Conservation (phyloP, 1,140 invertebrate genomes). For the Drosophila bipectinata region DNA sequence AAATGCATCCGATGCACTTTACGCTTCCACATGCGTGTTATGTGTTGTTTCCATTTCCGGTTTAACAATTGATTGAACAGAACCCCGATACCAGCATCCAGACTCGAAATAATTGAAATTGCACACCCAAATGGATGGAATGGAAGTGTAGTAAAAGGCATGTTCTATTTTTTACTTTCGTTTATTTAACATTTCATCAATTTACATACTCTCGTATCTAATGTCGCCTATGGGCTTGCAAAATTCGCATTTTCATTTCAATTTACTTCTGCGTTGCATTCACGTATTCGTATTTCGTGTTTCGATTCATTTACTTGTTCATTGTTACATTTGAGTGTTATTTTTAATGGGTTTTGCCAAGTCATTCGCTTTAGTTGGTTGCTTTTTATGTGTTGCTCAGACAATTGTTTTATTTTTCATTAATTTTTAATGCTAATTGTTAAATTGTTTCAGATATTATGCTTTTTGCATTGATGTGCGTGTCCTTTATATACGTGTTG, state of each 20-base stretch:
- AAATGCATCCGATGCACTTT: constrained; percentile 55
- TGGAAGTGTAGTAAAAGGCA: constrained; percentile 37
- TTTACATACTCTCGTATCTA: constrained; percentile 71
- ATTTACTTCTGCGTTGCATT: constrained; percentile 40
- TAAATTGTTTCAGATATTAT: constrained; percentile 71
- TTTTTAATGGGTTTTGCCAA: constrained; percentile 37
- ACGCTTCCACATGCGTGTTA: constrained; percentile 28
- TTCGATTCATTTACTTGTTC: constrained; percentile 40
- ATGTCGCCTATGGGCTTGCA: constrained; percentile 47
- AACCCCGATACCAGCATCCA: constrained; percentile 6
- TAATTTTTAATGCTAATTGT: constrained; percentile 72
- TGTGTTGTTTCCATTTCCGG: constrained; percentile 63
- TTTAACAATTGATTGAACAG: constrained; percentile 52
- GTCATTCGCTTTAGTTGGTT: constrained; percentile 73
- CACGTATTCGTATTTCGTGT: constrained; percentile 20
- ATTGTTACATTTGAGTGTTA: constrained; percentile 41
- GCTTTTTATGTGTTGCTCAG: constrained; percentile 62
- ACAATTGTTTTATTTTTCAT: constrained; percentile 47
- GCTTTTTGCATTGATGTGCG: constrained; percentile 60
- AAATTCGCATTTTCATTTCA: constrained; percentile 38
- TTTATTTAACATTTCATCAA: constrained; percentile 70
- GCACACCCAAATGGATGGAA: constrained; percentile 34
- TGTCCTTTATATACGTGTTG: constrained; percentile 28
- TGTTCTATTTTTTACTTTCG: constrained; percentile 48
- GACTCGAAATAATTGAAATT: constrained; percentile 46